Base-by-base conservation (phyloP, 2,797 vertebrate species). In the Centroberyx gerrardi region DNA sequence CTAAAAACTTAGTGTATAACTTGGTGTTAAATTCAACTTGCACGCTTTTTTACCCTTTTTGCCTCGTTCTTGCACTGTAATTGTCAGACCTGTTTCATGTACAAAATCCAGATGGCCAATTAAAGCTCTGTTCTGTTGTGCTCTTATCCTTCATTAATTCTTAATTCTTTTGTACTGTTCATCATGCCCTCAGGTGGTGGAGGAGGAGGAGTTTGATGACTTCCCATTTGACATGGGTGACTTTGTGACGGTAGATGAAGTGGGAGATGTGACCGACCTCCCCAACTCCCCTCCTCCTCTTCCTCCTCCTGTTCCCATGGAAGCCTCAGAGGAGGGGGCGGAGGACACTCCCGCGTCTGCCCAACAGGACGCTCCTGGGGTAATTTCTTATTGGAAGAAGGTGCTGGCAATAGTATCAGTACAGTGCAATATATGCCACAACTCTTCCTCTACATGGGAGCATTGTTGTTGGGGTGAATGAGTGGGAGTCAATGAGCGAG, bases 241-340 rank as follows among this genome's bases (percentile, higher is more conserved):
- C 84, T 97, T 97, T 77, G 96, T 98, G 48, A 98, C 97, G 0
- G 95, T 98, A 69, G 97, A 98, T 52, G 97, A 97, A 83, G 96
- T 98, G 0, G 90, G 96, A 38, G 97, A 98, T 0, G 91, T 91
- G 31, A 48, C 77, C 0, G 88, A 93, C 64, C 75, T 90, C n/a
- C 84, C 87, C 14, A 0, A 2, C 1, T 28, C 84, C 28, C 67
- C 76, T 3, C 10, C 58, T 28, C 27, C 78, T 0, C 64, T 72
- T 3, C 10, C 58, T 22, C 22, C 78, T 0, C 9, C 36, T 36
- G 53, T 46, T 65, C 2, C 74, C 36, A 67, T 74, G 61, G 76
- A 88, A 67, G 83, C 42, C 1, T 14, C 53, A 7, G 64, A 68
- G 8, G 64, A 4, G 15, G 49, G 2, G 3, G 36, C 4, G 8